Evolutionary conservation across 1,140 invertebrate species (phyloP), one percentile per base, ranked within the genome.

Genomic region (Monochamus saltuarius): DNA sequence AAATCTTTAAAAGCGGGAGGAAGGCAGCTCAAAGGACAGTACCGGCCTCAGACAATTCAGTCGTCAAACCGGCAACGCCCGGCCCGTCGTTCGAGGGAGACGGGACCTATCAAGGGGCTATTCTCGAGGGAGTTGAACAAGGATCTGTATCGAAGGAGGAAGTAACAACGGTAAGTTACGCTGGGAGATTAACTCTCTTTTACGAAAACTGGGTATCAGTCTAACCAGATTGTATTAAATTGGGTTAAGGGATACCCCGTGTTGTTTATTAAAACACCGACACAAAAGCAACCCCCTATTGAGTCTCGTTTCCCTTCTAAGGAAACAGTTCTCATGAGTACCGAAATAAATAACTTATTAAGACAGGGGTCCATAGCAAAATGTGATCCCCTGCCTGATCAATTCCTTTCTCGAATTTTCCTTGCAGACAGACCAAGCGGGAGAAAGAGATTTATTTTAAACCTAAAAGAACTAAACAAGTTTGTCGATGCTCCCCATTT

Each of bases 221-320:
- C 13, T n/a, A 47, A 57, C 19, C 2, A 34, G 9, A 37, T 36
- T 34, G 38, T 57, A 17, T 17, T 36, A 16, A 4, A 17, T 7
- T 57, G 55, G 55, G n/a, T 57, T 16, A 11, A 13, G 17, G 55
- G 55, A 14, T 57, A 57, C 17, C 14, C n/a, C n/a, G 9, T 57
- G 11, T 45, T 45, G 8, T 57, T 57, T 49, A 11, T 47, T 29
- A 11, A 16, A 4, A 46, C 9, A 36, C 55, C 22, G 49, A 13
- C 13, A 11, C 37, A 56, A 6, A 7, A 9, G 14, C 4, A 29
- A 35, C 16, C 34, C 49, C 11, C 17, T n/a, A n/a, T n/a, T n/a
- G n/a, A n/a, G n/a, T 19, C 8, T 7, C 17, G 8, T 50, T n/a
- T n/a, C n/a, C 7, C 47, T 13, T 9, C 17, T 16, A 8, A 50